Base-by-base conservation (phyloP, 2,113 vertebrate genomes). In the Petrocephalus zakoni region DNA sequence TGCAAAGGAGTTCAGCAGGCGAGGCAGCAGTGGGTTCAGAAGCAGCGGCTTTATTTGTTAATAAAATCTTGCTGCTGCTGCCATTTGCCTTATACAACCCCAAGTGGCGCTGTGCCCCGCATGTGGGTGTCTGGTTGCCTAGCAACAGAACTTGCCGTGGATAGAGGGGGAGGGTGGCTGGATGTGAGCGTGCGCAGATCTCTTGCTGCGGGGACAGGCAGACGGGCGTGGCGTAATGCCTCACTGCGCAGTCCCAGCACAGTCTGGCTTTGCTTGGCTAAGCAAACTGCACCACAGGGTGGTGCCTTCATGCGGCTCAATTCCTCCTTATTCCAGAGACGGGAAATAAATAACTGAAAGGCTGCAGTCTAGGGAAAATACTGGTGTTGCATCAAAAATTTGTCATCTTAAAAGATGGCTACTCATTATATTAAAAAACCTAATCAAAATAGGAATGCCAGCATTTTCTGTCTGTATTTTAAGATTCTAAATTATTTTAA, bases 131-230 rank as follows among this genome's bases (percentile, higher is more conserved):
- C 52, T 86, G 52, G 84, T 34, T 56, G 84, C 52, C 29, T 86
- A 42, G 84, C 52, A 56, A 86, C 17, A 25, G 84, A 29, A 55
- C 17, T 86, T 56, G 84, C 81, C 81, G 37, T 5, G 46, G 21
- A 29, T 37, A 34, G 51, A 55, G 84, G 84, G 84, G 52, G 84
- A 34, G 51, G 84, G 84, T 9, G 17, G 84, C 84, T 52, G 19
- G 17, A 56, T 37, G 52, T 56, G 84, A 86, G 84, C 84, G 56
- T 86, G 84, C 37, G 84, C 84, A 86, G 34, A 86, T 86, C 84
- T 56, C 52, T 37, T 86, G 52, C 25, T 13, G 81, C 2, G 81
- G 84, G 5, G 51, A n/a, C 25, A 55, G 51, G 84, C 46, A 86
- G 49, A 25, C 25, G 52, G 84, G 84, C 34, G 84, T 86, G 84